Base-by-base conservation (phyloP, 2,113 vertebrate species). In the Anguilla japonica region DNA sequence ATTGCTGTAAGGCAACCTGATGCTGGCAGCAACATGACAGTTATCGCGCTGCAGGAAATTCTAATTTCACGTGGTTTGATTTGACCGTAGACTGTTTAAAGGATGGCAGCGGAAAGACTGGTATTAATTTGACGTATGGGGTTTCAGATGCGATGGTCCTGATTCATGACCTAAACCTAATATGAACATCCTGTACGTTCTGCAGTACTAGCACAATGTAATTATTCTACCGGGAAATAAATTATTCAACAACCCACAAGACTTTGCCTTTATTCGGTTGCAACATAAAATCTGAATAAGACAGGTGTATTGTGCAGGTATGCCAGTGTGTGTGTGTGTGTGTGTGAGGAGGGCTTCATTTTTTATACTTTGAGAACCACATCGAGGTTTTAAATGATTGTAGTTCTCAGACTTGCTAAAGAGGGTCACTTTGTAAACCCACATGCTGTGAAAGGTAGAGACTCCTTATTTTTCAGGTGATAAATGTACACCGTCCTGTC, bases 171-270 rank as follows among this genome's bases (percentile, higher is more conserved):
- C 57, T 53, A 57, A 83, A 57, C 29, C 29, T 56, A 83, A 57
- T 20, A 57, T 22, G 11, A 50, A 26, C 50, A 57, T 18, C 29
- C 46, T 56, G n/a, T 60, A 43, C 34, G 11, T 83, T 40, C 53
- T 83, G 82, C 53, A 60, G 29, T 40, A 60, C 15, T 83, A 40
- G 53, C 46, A 60, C 15, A 39, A 39, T 57, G 29, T 60, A 83
- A 83, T 83, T 83, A 83, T 83, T 83, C 53, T n/a, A 34, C 50
- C 60, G 53, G 53, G 53, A 83, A 57, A 83, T 83, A 57, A 53
- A 83, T 60, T 57, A 83, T 83, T 39, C 29, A 83, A 40, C 18
- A 57, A 34, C 82, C 46, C 29, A 20, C n/a, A 8, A 15, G 29
- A 83, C 26, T 26, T 57, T 53, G 16, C 15, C 43, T 60, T 83